Percentiles rank a stretch among this genome's conserved stretches.
phyloP scores from a whole-genome alignment of 2,888 invertebrate genomes.

The Strigamia maritima region DNA sequence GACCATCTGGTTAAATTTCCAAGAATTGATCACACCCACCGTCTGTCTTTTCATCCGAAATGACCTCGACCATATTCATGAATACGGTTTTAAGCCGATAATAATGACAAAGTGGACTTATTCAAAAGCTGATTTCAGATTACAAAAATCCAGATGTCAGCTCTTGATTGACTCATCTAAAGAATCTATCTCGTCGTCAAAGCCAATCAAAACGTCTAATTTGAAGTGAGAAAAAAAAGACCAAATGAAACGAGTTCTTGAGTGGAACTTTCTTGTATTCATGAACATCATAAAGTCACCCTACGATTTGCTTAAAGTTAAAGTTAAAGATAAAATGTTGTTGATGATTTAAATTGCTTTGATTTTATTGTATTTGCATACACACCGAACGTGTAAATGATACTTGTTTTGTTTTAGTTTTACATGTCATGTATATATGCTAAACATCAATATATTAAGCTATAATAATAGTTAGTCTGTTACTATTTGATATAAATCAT shows the following conservation, averaged over 20 bases:
- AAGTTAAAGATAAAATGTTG: slow-evolving; percentile 1
- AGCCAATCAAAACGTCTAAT: not conserved
- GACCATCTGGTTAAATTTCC: not conserved
- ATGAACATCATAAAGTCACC: not conserved
- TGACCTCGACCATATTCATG: slow-evolving; percentile 7
- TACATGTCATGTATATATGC: too few species aligned
- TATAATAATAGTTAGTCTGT: too few species aligned
- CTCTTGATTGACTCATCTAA: not conserved
- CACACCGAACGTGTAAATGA: too few species aligned
- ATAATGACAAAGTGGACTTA: not conserved
- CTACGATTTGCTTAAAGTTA: not conserved
- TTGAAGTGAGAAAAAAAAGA: not conserved
- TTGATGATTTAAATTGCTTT: not conserved
- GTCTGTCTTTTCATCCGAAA: not conserved
- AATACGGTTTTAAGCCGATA: not conserved
- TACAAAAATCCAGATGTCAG: not conserved
- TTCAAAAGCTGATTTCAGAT: not conserved
- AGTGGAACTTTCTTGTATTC: not conserved
- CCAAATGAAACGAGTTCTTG: not conserved
- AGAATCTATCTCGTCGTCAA: not conserved
- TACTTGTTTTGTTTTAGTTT: too few species aligned
- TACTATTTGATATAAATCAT: too few species aligned
- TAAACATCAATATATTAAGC: too few species aligned
- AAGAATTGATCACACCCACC: not conserved
- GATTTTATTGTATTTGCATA: too few species aligned